Evolutionary conservation across 2,797 vertebrate genomes (phyloP), one percentile per base, ranked within the genome.

Genomic region (Acanthis flammea): DNA sequence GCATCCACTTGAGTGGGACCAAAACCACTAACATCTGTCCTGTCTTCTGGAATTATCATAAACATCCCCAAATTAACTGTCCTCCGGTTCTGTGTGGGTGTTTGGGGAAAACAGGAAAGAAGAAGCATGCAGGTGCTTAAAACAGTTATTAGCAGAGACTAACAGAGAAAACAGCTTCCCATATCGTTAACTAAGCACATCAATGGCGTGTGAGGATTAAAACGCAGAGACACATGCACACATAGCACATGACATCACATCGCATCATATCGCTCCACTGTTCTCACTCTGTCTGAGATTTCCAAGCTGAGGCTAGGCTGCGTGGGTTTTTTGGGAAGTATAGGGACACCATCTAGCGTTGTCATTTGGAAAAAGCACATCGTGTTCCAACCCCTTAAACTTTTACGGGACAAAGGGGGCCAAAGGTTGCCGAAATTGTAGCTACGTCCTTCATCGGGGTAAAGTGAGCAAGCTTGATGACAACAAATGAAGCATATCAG

Each of bases 291-390:
- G 35, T 57, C 55, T 27, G 47, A 41, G 31, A 37, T 39, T 67
- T 65, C 33, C 54, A 19, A 19, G 28, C 35, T 3, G 1, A 53
- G 41, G 24, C 7, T 2, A n/a, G 22, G 19, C 58, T 24, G 19
- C 28, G 24, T 3, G 25, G 10, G 0, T 6, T 60, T 83, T 55
- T 37, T 3, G 4, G 23, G 61, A 94, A 70, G 94, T 63, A 92
- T 57, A 74, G 47, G 70, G n/a, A 71, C 85, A 48, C 97, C 96
- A 97, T 79, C 96, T 97, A 96, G 97, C 28, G 68, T 12, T 70
- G 51, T 9, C 21, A 16, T 57, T 33, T 33, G 28, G 51, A 82
- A 95, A 91, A 68, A 4, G 23, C 77, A 60, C 3, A 0, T 10
- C 30, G 41, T 63, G 19, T 33, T 17, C 31, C 19, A 50, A 7